Conservation (phyloP, 2,888 invertebrate species). For the Synanthedon myopaeformis region DNA sequence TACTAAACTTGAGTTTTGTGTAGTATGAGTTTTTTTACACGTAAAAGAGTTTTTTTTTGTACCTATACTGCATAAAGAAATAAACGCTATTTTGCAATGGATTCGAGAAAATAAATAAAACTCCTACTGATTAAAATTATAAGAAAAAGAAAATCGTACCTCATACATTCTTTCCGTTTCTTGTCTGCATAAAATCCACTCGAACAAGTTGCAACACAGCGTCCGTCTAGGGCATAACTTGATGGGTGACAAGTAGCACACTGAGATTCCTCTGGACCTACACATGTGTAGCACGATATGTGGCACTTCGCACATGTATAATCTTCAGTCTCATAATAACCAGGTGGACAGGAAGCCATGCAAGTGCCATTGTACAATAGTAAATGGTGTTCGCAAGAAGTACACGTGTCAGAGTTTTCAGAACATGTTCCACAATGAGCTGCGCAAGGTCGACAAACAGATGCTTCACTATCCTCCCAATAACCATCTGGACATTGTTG, state of each 20-base stretch:
- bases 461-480: constrained; percentile 81
- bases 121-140: neutral
- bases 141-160: constrained; percentile 31
- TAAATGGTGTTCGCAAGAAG: constrained; percentile 89
- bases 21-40: too few relatives aligned
- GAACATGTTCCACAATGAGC: constrained; percentile 89
- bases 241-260: constrained; percentile 85
- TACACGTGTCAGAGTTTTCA: constrained; percentile 84
- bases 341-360: constrained; percentile 83
- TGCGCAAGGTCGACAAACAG: constrained; percentile 86
- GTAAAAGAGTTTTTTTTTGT: too few relatives aligned
- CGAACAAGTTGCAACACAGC: constrained; percentile 80
- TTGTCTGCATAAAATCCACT: constrained; percentile 81
- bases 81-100: too few relatives aligned
- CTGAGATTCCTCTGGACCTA: constrained; percentile 80
- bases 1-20: too few relatives aligned
- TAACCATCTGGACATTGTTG: constrained; percentile 92
- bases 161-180: constrained; percentile 82
- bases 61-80: too few relatives aligned
- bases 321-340: constrained; percentile 88
- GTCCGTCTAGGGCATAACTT: constrained; percentile 77
- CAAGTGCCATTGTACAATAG: constrained; percentile 86
- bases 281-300: constrained; percentile 83
- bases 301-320: constrained; percentile 87
- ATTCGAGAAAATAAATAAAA: neutral